Conservation (phyloP, 2,113 vertebrate species). For the Chionomys nivalis region DNA sequence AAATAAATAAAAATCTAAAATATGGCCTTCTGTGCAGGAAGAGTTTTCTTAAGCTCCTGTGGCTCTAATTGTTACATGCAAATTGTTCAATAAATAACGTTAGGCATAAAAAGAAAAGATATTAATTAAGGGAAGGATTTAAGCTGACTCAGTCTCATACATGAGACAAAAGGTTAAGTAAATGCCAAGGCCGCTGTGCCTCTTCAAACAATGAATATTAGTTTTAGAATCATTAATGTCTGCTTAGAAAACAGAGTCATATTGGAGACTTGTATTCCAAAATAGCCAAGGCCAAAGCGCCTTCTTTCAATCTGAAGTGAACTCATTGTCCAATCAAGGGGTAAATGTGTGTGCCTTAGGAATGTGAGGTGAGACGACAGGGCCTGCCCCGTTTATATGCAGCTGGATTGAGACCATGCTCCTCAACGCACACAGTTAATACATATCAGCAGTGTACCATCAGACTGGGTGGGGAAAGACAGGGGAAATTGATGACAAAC, state of each 20-base stretch:
- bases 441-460: slow-evolving; percentile 55
- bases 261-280: slow-evolving; percentile 93
- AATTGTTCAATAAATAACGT: slow-evolving; percentile 91
- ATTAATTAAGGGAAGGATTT: slow-evolving; percentile 99
- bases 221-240: slow-evolving; percentile 99
- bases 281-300: slow-evolving; percentile 89
- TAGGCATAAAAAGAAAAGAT: slow-evolving; percentile 90
- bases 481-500: slow-evolving; percentile 54
- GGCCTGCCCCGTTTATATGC: slow-evolving; percentile 84
- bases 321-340: slow-evolving; percentile 91
- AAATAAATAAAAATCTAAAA: slow-evolving; percentile 67
- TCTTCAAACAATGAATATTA: slow-evolving; percentile 99
- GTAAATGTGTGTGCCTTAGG: slow-evolving; percentile 92
- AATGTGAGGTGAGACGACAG: slow-evolving; percentile 86
- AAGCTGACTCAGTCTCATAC: slow-evolving; percentile 96
- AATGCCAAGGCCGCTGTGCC: slow-evolving; percentile 98
- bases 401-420: slow-evolving; percentile 87
- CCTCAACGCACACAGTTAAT: slow-evolving; percentile 81
- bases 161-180: slow-evolving; percentile 99
- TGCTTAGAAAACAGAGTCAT: slow-evolving; percentile 97
- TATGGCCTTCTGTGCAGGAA: slow-evolving; percentile 59
- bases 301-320: slow-evolving; percentile 94
- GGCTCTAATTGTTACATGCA: slow-evolving; percentile 87
- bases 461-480: slow-evolving; percentile 62
- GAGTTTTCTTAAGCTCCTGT: slow-evolving; percentile 79